phyloP scores from a whole-genome alignment of 2,888 invertebrate species.

The Tipula unca region DNA sequence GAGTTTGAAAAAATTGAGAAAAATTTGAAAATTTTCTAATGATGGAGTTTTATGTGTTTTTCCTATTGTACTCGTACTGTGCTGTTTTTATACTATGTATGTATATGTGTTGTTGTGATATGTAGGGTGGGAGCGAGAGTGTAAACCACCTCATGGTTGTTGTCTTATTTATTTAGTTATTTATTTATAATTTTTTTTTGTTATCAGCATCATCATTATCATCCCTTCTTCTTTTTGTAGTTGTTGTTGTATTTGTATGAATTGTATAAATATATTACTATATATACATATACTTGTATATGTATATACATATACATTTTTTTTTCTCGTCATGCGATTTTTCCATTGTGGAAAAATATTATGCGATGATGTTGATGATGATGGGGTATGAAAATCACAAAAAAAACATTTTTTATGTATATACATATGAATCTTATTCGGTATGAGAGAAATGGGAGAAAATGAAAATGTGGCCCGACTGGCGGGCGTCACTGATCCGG shows the following conservation, averaged over 20 bases:
- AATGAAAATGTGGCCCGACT: slow-evolving; percentile 38
- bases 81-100: background rate
- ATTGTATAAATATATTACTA: background rate
- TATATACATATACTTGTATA: background rate
- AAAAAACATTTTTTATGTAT: background rate
- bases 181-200: background rate
- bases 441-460: background rate
- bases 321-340: background rate
- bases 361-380: background rate
- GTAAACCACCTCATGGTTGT: background rate
- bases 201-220: slow-evolving; percentile 1
- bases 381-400: background rate
- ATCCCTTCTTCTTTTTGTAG: background rate
- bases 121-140: background rate
- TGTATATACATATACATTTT: no score
- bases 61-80: background rate
- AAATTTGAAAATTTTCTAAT: background rate
- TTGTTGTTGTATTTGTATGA: background rate
- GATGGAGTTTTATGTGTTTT: background rate
- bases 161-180: background rate
- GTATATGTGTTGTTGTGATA: background rate
- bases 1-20: background rate
- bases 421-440: background rate
- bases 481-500: slow-evolving; percentile 45
- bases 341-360: background rate